A percentile compares a stretch with the other conserved stretches of the same genome.
Conservation (phyloP, 2,113 vertebrate species). For the Cyprinodon brontotheroides region DNA sequence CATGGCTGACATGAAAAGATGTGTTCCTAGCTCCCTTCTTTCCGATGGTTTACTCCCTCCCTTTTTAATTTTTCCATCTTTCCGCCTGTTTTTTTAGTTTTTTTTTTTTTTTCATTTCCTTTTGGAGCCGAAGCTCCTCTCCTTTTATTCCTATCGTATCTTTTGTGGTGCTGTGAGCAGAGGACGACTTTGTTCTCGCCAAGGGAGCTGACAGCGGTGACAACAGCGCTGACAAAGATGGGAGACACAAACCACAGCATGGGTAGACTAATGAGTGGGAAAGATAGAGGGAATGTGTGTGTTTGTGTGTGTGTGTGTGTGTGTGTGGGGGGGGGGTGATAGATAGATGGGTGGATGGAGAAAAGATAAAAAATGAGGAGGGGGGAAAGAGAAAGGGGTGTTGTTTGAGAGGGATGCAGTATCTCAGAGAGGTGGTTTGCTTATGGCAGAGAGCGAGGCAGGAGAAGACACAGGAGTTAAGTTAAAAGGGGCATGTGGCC, state of each 20-base stretch:
- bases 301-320: neutral
- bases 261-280: constrained; percentile 76
- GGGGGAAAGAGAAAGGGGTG: constrained; percentile 15
- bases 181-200: constrained; percentile 80
- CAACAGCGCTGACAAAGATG: constrained; percentile 81
- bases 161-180: constrained; percentile 76
- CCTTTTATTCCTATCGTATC: constrained; percentile 74
- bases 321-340: constrained; percentile 27
- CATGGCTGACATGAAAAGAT: constrained; percentile 70
- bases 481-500: constrained; percentile 46
- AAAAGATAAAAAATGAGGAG: constrained; percentile 45
- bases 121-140: constrained; percentile 55
- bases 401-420: constrained; percentile 37
- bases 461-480: constrained; percentile 32
- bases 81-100: constrained; percentile 43
- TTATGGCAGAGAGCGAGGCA: constrained; percentile 43
- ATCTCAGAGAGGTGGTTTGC: constrained; percentile 45
- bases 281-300: constrained; percentile 28
- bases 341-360: constrained; percentile 48
- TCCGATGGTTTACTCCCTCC: constrained; percentile 53
- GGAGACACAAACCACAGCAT: constrained; percentile 74
- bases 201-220: constrained; percentile 79
- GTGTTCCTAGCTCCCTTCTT: constrained; percentile 59
- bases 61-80: constrained; percentile 63
- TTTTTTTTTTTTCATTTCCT: constrained; percentile 45